phyloP scores from a whole-genome alignment of 2,797 vertebrate genomes.

The Karalla daura region DNA sequence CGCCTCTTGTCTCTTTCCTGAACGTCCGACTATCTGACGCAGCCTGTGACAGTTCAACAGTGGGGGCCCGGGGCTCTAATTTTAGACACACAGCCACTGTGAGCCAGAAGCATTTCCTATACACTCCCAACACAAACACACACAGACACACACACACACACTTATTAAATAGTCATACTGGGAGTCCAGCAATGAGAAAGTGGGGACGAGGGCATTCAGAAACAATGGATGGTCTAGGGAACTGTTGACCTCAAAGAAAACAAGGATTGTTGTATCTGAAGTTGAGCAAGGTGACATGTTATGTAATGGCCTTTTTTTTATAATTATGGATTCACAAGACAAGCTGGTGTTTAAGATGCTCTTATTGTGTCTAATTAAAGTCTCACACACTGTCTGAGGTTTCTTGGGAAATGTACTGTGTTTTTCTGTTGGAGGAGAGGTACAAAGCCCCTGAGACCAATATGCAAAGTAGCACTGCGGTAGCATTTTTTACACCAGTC shows the following conservation, averaged over 20 bases:
- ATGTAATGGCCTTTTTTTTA: slow-evolving; percentile 16
- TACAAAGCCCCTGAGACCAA: not conserved
- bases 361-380: not conserved
- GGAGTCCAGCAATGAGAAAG: slow-evolving; percentile 49
- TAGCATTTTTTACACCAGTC: slow-evolving; percentile 5
- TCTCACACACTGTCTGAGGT: not conserved
- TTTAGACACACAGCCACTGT: slow-evolving; percentile 70
- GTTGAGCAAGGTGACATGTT: slow-evolving; percentile 31
- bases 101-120: slow-evolving; percentile 77
- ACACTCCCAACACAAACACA: slow-evolving; percentile 40
- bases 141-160: slow-evolving; percentile 10
- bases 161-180: slow-evolving; percentile 31
- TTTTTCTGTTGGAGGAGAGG: slow-evolving; percentile 19
- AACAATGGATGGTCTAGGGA: slow-evolving; percentile 77
- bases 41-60: slow-evolving; percentile 61
- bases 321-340: not conserved
- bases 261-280: slow-evolving; percentile 49
- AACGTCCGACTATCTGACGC: slow-evolving; percentile 37
- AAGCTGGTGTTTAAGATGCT: not conserved
- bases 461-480: not conserved
- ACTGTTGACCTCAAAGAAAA: slow-evolving; percentile 60
- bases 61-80: slow-evolving; percentile 66
- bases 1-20: slow-evolving; percentile 74
- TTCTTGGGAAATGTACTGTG: slow-evolving; percentile 13
- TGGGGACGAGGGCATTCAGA: slow-evolving; percentile 37